Evolutionary conservation across 2,888 invertebrate genomes (phyloP).

Genomic region (Malthinus seriepunctatus): DNA sequence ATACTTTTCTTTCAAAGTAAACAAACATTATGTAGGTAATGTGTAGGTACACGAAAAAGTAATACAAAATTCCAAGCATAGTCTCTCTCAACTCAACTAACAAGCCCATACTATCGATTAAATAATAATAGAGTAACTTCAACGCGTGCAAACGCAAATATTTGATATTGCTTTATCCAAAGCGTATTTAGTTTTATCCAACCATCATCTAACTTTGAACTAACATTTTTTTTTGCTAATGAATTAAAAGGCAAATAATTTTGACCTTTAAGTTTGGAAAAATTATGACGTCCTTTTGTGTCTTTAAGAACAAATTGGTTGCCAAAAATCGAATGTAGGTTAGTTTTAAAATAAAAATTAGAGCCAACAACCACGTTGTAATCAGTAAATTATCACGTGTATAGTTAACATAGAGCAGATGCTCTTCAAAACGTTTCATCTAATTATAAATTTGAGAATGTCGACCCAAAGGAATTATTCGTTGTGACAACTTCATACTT

Average conservation of each 20-base stretch:
- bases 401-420: slow-evolving; percentile 12
- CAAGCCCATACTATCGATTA: slow-evolving; percentile 6
- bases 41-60: too few species aligned
- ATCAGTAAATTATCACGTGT: slow-evolving; percentile 21
- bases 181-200: too few species aligned
- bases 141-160: background rate
- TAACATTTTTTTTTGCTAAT: slow-evolving; percentile 4
- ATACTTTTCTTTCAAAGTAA: too few species aligned
- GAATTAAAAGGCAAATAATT: too few species aligned
- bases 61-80: slow-evolving; percentile 17
- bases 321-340: slow-evolving; percentile 15
- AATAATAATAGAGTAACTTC: slow-evolving; percentile 2
- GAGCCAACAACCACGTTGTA: slow-evolving; percentile 12
- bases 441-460: background rate
- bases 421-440: slow-evolving; percentile 8
- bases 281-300: background rate
- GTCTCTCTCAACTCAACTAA: slow-evolving; percentile 3
- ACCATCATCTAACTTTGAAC: too few species aligned
- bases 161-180: background rate
- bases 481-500: too few species aligned
- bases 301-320: background rate
- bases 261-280: background rate
- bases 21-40: too few species aligned
- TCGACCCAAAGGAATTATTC: too few species aligned
- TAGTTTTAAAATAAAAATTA: slow-evolving; percentile 18